A percentile compares a stretch with the other conserved stretches of the same genome.
phyloP scores from a whole-genome alignment of 2,888 invertebrate species.

The Onthophagus sagittarius region DNA sequence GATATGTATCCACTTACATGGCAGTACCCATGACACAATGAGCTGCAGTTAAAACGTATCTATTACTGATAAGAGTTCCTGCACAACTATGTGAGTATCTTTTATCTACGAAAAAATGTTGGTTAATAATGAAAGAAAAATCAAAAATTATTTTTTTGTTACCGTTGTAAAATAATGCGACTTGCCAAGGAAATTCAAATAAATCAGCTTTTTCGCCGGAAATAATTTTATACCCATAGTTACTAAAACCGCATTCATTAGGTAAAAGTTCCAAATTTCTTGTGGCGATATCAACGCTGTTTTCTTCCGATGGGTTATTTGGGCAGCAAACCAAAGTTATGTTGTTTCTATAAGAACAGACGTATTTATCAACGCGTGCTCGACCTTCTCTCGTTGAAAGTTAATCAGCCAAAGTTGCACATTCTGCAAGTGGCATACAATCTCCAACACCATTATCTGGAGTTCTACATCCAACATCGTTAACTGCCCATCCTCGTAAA shows the following conservation, averaged over 20 bases:
- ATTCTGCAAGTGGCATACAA: conserved; percentile 31
- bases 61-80: conserved; percentile 48
- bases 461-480: conserved; percentile 40
- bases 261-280: conserved; percentile 15
- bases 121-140: not conserved
- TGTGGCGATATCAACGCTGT: conserved; percentile 5
- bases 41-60: conserved; percentile 52
- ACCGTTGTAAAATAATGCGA: conserved; percentile 57
- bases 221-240: conserved; percentile 52
- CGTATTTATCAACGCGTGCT: conserved; percentile 27
- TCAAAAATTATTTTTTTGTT: conserved; percentile 19
- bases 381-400: not conserved
- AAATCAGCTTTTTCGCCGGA: conserved; percentile 58
- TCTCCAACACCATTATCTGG: conserved; percentile 39
- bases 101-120: conserved; percentile 16
- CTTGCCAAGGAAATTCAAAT: conserved; percentile 74
- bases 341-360: conserved; percentile 43
- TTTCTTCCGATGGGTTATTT: conserved; percentile 24
- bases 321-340: conserved; percentile 20
- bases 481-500: conserved; percentile 36
- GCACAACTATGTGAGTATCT: conserved; percentile 45
- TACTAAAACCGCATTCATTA: conserved; percentile 48
- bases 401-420: conserved; percentile 15
- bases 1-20: conserved; percentile 15
- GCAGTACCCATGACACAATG: conserved; percentile 53